A percentile compares a stretch with the other conserved stretches of the same genome.
phyloP scores from a whole-genome alignment of 2,888 invertebrate species.

The Sympetrum striolatum region DNA sequence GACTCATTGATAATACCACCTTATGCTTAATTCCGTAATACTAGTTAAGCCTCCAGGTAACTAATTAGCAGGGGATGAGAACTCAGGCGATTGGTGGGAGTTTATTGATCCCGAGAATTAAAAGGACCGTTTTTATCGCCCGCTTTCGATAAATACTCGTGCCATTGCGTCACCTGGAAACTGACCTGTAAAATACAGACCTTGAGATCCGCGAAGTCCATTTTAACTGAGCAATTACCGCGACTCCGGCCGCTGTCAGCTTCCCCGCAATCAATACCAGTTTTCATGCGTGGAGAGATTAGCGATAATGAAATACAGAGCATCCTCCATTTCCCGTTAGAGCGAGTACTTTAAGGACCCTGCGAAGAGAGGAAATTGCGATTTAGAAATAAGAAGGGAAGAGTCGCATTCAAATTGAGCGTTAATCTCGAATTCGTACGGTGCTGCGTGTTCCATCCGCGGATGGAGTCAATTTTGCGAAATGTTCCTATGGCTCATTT shows the following conservation, averaged over 20 bases:
- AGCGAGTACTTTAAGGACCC: too few relatives aligned
- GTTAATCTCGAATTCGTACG: too few relatives aligned
- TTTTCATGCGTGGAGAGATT: background rate
- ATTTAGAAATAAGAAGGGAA: too few relatives aligned
- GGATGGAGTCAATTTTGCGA: too few relatives aligned
- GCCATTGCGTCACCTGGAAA: background rate
- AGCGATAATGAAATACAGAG: background rate
- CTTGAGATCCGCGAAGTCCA: background rate
- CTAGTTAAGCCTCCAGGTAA: too few relatives aligned
- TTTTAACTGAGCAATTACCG: background rate
- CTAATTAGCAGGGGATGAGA: too few relatives aligned
- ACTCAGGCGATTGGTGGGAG: too few relatives aligned
- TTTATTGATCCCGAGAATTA: too few relatives aligned
- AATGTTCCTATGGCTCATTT: too few relatives aligned
- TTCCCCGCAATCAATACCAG: background rate
- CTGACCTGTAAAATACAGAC: background rate
- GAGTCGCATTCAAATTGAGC: too few relatives aligned
- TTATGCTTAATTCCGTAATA: background rate
- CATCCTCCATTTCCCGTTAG: background rate
- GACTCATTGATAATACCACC: background rate
- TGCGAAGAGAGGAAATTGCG: too few relatives aligned
- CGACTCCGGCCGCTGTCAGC: background rate
- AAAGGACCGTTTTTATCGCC: background rate
- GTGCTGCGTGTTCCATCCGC: too few relatives aligned
- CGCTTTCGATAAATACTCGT: background rate